These are phyloP conservation scores for Onychostruthus taczanowskii DNA, from an alignment of 2,113 vertebrate species.

Conservation along the genomic window DNA sequence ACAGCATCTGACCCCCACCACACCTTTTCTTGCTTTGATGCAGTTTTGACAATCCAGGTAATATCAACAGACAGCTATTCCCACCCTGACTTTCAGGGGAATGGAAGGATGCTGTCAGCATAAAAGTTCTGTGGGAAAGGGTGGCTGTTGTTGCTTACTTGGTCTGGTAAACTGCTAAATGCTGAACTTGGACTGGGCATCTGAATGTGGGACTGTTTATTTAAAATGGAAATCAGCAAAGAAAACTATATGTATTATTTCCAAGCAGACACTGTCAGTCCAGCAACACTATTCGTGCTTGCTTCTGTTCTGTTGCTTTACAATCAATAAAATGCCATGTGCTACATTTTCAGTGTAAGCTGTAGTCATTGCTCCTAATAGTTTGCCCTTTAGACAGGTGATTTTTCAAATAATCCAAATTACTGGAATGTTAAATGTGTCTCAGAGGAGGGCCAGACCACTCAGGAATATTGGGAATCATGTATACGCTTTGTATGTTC, in stretches of 20 bases:
- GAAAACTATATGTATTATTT: not conserved
- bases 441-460: not conserved
- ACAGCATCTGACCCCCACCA: not conserved
- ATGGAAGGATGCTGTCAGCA: not conserved
- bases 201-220: not conserved
- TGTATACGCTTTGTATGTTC: not conserved
- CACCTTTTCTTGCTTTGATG: not conserved
- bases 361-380: not conserved
- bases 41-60: not conserved
- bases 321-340: not conserved
- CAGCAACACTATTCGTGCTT: not conserved
- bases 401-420: not conserved
- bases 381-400: not conserved
- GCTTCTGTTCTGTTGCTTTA: not conserved
- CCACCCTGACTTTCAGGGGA: not conserved
- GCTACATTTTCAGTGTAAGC: not conserved
- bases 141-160: not conserved
- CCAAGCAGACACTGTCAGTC: not conserved
- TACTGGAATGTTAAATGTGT: not conserved
- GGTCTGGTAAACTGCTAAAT: not conserved
- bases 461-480: not conserved
- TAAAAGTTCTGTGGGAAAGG: not conserved
- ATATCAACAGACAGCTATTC: not conserved
- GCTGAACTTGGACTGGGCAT: not conserved
- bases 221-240: not conserved